Evolutionary conservation across 2,113 vertebrate genomes (phyloP), one percentile per base, ranked within the genome.

Genomic region (Lasiurus borealis): DNA sequence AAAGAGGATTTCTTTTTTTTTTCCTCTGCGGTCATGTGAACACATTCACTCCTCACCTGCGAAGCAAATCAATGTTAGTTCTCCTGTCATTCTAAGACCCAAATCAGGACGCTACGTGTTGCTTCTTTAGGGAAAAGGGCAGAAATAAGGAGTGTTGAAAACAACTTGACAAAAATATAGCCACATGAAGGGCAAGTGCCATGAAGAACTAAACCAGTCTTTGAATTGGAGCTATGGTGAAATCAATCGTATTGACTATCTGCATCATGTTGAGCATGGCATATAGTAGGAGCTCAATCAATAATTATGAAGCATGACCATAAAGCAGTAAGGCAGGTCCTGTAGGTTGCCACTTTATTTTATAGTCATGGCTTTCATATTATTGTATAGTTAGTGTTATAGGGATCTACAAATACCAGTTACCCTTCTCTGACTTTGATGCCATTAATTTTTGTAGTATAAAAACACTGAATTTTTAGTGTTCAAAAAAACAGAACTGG

Each of bases 121-220:
- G 36, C 72, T 92, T 90, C 85, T 75, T 75, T 36, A 78, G 46
- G 23, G 44, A 29, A 64, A 88, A 92, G 69, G 90, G 4, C 81
- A 88, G 59, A 68, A 71, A 88, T 93, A 96, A 93, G 34, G 77
- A 85, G 25, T 52, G 15, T 81, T 36, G 52, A 88, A 92, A 82
- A 85, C 31, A 87, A 81, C 31, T 27, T 44, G 40, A 85, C 36
- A 83, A 91, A 93, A 92, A 62, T 52, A 31, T 2, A 90, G 46
- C 36, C 44, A 34, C 62, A 13, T 57, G 40, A 88, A 86, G 48
- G 50, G 83, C 69, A 88, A 46, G 31, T 36, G 1, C 15, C 21
- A 13, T 36, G 27, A 72, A 90, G 2, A 66, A 46, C 2, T 50
- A 36, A 34, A 29, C 8, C 64, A 71, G 36, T 9, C 40, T 77